These are phyloP conservation scores for Pectinophora gossypiella DNA, from an alignment of 1,140 invertebrate genomes.

Conservation along the genomic window DNA sequence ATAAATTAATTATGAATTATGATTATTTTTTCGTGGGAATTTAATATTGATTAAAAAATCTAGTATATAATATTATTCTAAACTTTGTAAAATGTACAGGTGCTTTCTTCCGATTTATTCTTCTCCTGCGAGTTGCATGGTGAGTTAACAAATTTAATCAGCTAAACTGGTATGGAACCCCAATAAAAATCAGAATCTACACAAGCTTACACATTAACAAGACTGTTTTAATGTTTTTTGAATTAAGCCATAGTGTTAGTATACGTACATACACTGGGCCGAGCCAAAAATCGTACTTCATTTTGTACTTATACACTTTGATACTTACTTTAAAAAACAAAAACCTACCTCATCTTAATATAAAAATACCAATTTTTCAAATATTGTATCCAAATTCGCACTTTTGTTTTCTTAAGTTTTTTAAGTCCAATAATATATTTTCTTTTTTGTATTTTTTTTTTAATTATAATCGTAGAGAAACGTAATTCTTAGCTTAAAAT, in stretches of 20 bases:
- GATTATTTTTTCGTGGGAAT: too few species aligned
- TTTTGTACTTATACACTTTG: constrained; percentile 61
- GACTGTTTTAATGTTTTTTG: constrained; percentile 39
- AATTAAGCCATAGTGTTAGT: constrained; percentile 39
- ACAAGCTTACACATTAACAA: constrained; percentile 17
- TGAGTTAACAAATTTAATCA: too few species aligned
- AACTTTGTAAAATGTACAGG: too few species aligned
- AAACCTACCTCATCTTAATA: constrained; percentile 42
- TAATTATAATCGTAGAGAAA: background rate
- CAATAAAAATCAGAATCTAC: too few species aligned
- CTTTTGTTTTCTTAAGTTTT: constrained; percentile 38
- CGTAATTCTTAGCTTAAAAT: constrained; percentile 8
- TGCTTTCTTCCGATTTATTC: too few species aligned
- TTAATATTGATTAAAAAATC: too few species aligned
- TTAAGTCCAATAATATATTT: constrained; percentile 33
- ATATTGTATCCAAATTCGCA: constrained; percentile 57
- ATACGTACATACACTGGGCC: constrained; percentile 42
- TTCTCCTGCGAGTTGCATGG: too few species aligned
- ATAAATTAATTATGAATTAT: too few species aligned
- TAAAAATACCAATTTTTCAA: constrained; percentile 60
- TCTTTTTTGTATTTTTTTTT: constrained; percentile 19
- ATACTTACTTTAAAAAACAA: constrained; percentile 53
- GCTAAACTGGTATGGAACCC: too few species aligned
- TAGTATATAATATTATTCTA: too few species aligned
- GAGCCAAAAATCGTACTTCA: constrained; percentile 35